These are phyloP conservation scores for Lobophora halterata DNA, from an alignment of 2,888 invertebrate species.

Conservation along the genomic window DNA sequence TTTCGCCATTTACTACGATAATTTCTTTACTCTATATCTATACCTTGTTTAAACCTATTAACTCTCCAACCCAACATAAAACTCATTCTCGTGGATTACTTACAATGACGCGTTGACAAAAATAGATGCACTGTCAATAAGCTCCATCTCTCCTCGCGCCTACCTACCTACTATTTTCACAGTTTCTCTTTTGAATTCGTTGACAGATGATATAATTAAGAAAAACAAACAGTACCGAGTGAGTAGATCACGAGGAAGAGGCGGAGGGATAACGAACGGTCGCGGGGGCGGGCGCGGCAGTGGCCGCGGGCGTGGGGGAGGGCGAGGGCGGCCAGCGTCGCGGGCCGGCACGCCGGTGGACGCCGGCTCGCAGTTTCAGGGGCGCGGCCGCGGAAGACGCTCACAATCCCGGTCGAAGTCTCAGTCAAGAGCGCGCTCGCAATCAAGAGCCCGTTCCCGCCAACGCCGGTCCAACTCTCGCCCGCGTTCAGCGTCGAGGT, in stretches of 20 bases:
- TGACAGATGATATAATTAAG: slow-evolving; percentile 69
- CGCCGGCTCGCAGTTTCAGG: slow-evolving; percentile 47
- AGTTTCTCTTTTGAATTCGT: slow-evolving; percentile 6
- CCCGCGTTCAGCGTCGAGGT: slow-evolving; percentile 55
- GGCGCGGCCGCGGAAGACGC: slow-evolving; percentile 42
- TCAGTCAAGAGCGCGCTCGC: slow-evolving; percentile 39
- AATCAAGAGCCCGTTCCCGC: slow-evolving; percentile 32
- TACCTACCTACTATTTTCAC: background rate
- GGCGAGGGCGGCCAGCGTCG: slow-evolving; percentile 44
- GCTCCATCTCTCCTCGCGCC: background rate
- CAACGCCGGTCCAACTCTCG: slow-evolving; percentile 52
- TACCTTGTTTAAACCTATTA: no score
- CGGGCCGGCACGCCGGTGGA: slow-evolving; percentile 41
- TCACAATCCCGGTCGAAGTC: slow-evolving; percentile 51
- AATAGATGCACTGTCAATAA: slow-evolving; percentile 4
- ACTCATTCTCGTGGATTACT: no score
- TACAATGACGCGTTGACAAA: slow-evolving; percentile 2
- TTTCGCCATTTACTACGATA: no score
- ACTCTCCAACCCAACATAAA: no score
- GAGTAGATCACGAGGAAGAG: slow-evolving; percentile 60
- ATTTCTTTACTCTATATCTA: no score
- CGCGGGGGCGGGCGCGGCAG: slow-evolving; percentile 33
- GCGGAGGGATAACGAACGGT: slow-evolving; percentile 33
- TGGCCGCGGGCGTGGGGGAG: slow-evolving; percentile 38
- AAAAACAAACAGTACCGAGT: slow-evolving; percentile 57